Evolutionary conservation across 2,888 invertebrate species (phyloP), one percentile per base, ranked within the genome.

Genomic region (Scaptomyza parva): DNA sequence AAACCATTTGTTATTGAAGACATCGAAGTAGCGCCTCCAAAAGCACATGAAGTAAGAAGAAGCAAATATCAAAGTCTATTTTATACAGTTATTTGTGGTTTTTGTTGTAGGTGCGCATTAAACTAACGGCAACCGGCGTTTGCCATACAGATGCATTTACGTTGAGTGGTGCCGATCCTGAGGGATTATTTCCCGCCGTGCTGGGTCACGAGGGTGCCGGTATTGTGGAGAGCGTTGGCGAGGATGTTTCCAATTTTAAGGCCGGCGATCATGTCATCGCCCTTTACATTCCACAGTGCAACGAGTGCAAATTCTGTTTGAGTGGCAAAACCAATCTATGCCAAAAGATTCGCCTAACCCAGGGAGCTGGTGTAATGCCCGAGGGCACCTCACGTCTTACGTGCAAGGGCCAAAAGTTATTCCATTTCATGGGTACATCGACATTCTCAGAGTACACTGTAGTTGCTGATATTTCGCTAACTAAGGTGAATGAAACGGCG

Each of bases 241-340:
- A 96, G 88, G 97, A 96, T 17, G 99, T 99, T 0, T 97, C 96
- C 0, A 94, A 94, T 50, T 96, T 98, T 37, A 94, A 96, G 88
- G 93, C 95, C 35, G 98, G 98, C 90, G 99, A 99, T 91, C 97
- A 98, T 92, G 99, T 99, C n/a, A 94, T 99, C 70, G 99, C 99
- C 0, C 92, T 98, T 24, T 99, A 99, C 90, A 95, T 98, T 64
- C 99, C 99, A 0, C 99, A 99, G 92, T 99, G 99, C 92, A 94
- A 96, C 26, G 96, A 97, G 18, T 99, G 99, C 92, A 98, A 99
- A 91, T 99, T 97, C 92, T 99, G 99, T 92, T 94, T 95, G 70
- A 98, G 96, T 65, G 95, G 96, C 0, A 99, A 99, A 92, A 99
- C 99, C 0, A 99, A 99, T 93, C 93, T 99, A 11, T 99, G 99